These are phyloP conservation scores for human DNA, from an alignment of 2,113 vertebrate genomes.

Conservation along the genomic window GRCh38 chr7:17969001-17969500, in stretches of 20 bases:
- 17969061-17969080: not conserved
- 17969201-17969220: not conserved
- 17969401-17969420: not conserved
- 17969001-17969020: not conserved
- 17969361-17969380: not conserved
- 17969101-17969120: not conserved
- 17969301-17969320: not conserved
- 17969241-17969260: not conserved
- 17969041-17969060: not conserved
- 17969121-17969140: not conserved
- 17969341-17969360: not conserved
- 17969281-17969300: not conserved
- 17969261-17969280: not conserved
- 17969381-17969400: not conserved
- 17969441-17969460: not conserved
- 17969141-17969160: not conserved
- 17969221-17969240: not conserved
- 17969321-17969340: not conserved
- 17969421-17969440: not conserved
- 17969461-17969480: not conserved
- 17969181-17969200: not conserved
- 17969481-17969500: not conserved
- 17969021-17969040: not conserved
- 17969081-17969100: not conserved
- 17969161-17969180: not conserved